Evolutionary conservation across 2,888 invertebrate species (phyloP).

Genomic region (Pollenia amentaria): DNA sequence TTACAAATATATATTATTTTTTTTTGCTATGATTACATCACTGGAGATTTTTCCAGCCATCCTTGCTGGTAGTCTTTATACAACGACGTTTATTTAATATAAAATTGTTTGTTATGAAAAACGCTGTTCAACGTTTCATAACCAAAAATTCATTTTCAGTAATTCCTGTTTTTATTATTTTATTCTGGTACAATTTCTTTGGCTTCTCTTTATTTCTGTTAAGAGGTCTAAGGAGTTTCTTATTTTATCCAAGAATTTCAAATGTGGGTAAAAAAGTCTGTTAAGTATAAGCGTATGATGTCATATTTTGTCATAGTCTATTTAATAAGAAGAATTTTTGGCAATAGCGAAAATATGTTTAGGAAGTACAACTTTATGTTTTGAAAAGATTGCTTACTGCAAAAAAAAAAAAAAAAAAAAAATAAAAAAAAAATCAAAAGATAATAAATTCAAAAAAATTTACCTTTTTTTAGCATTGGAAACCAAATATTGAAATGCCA

Average conservation of each 20-base stretch:
- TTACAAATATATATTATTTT: conserved; percentile 5
- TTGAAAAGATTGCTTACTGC: background rate
- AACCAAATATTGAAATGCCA: too few species aligned
- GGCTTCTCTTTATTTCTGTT: background rate
- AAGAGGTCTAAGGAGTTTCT: conserved; percentile 30
- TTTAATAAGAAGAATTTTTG: conserved; percentile 13
- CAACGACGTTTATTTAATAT: conserved; percentile 24
- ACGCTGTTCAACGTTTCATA: background rate
- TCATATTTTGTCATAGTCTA: conserved; percentile 32
- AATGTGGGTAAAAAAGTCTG: background rate
- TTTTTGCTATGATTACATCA: conserved; percentile 53
- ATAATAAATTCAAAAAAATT: background rate
- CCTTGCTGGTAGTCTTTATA: background rate
- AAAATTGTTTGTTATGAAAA: conserved; percentile 17
- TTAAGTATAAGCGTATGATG: conserved; percentile 52
- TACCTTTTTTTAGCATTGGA: too few species aligned
- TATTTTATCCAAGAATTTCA: background rate
- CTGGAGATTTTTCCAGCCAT: conserved; percentile 23
- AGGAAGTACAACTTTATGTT: background rate
- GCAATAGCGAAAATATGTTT: background rate
- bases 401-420: background rate
- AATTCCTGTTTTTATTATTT: conserved; percentile 37
- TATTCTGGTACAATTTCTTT: background rate
- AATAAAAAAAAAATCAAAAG: background rate
- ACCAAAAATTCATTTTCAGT: conserved; percentile 31